Conservation (phyloP, 2,797 vertebrate genomes). For the Champsocephalus gunnari region DNA sequence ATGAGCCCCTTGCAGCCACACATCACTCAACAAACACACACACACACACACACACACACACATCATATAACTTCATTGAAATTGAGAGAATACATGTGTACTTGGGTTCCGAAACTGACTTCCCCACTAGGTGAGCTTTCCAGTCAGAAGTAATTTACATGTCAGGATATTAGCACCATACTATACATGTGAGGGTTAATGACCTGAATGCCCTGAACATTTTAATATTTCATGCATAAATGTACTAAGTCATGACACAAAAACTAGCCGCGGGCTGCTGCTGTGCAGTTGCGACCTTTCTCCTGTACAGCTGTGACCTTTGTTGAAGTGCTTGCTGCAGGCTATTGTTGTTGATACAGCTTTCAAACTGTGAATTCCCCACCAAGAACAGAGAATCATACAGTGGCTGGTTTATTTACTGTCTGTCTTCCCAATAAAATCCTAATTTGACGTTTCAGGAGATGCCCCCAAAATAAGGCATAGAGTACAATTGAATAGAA, state of each 20-base stretch:
- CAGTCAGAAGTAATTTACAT: not conserved
- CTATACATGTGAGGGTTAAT: not conserved
- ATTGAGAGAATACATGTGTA: not conserved
- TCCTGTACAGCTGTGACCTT: slow-evolving; percentile 32
- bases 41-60: not conserved
- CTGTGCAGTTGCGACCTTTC: slow-evolving; percentile 29
- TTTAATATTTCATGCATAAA: slow-evolving; percentile 18
- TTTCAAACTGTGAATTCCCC: slow-evolving; percentile 20
- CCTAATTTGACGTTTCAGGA: not conserved
- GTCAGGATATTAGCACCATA: not conserved
- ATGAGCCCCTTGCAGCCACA: not conserved
- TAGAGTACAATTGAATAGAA: too few relatives aligned
- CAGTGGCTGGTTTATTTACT: slow-evolving; percentile 3
- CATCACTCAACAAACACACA: not conserved
- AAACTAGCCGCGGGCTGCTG: slow-evolving; percentile 33
- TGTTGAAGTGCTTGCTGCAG: slow-evolving; percentile 40
- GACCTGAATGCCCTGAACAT: slow-evolving; percentile 12
- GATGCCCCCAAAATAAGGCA: not conserved
- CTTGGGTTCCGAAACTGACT: not conserved
- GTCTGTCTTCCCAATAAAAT: not conserved
- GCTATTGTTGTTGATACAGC: slow-evolving; percentile 45
- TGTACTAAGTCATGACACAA: slow-evolving; percentile 13
- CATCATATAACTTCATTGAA: not conserved
- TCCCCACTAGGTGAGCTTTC: not conserved
- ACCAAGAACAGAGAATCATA: slow-evolving; percentile 12